Percentiles rank a stretch among this genome's conserved stretches.
Evolutionary conservation across 2,113 vertebrate species (phyloP).

Genomic region (Trinectes maculatus): DNA sequence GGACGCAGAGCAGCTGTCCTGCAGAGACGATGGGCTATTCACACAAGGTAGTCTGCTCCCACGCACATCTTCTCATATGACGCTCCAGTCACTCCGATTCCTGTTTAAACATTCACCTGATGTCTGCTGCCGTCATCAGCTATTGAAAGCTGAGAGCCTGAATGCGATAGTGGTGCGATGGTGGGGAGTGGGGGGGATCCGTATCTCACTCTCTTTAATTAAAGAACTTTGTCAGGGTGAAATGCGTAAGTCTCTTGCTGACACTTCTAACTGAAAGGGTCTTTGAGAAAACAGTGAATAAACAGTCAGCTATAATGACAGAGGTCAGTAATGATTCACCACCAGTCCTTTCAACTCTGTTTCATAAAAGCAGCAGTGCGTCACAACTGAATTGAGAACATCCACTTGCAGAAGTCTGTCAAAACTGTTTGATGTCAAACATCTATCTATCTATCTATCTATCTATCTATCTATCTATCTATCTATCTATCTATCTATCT

Average conservation of each 20-base stretch:
- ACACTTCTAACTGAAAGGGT: not conserved
- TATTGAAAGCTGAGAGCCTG: slow-evolving; percentile 41
- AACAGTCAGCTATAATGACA: slow-evolving; percentile 18
- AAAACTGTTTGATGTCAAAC: slow-evolving; percentile 59
- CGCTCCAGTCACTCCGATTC: slow-evolving; percentile 45
- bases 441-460: no score
- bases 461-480: no score
- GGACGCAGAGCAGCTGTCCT: not conserved
- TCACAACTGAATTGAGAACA: slow-evolving; percentile 53
- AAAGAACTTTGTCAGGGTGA: slow-evolving; percentile 27
- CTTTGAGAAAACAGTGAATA: not conserved
- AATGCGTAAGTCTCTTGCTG: slow-evolving; percentile 12
- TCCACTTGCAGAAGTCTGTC: slow-evolving; percentile 56
- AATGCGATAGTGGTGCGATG: slow-evolving; percentile 4
- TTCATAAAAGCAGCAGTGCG: slow-evolving; percentile 42
- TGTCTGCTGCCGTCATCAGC: slow-evolving; percentile 49
- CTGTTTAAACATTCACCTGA: slow-evolving; percentile 65
- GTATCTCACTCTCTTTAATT: slow-evolving; percentile 53
- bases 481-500: no score
- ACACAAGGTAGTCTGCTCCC: slow-evolving; percentile 45
- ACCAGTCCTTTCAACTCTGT: slow-evolving; percentile 39
- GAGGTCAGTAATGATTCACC: slow-evolving; percentile 38
- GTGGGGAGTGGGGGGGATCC: not conserved
- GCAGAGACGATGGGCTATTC: slow-evolving; percentile 14
- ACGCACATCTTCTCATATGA: slow-evolving; percentile 37